These are phyloP conservation scores for Idaea aversata DNA, from an alignment of 2,888 invertebrate species.

Conservation along the genomic window DNA sequence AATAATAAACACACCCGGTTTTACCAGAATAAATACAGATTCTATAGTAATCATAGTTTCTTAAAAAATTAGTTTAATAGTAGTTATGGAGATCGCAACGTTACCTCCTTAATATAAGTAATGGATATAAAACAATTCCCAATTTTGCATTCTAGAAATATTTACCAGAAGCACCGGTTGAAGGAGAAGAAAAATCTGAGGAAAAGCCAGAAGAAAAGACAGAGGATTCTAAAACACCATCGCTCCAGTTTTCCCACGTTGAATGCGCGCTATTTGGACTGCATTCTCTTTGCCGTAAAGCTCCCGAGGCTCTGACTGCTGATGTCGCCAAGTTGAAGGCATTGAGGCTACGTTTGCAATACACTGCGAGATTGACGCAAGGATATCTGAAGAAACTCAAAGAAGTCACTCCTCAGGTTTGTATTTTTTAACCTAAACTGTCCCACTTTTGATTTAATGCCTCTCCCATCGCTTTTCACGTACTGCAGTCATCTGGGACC, in stretches of 20 bases:
- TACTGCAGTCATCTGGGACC: too few relatives aligned
- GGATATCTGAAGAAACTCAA: slow-evolving; percentile 87
- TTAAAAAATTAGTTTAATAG: too few relatives aligned
- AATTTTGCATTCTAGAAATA: slow-evolving; percentile 82
- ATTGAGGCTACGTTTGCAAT: slow-evolving; percentile 92
- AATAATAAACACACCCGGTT: too few relatives aligned
- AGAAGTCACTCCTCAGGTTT: slow-evolving; percentile 80
- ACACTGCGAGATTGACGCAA: slow-evolving; percentile 94
- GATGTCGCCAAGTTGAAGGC: slow-evolving; percentile 89
- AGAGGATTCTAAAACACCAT: slow-evolving; percentile 82
- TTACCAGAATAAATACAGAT: too few relatives aligned
- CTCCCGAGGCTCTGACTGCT: slow-evolving; percentile 86
- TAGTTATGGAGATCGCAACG: too few relatives aligned
- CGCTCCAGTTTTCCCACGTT: slow-evolving; percentile 94
- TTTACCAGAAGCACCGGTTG: slow-evolving; percentile 92
- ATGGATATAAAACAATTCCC: too few relatives aligned
- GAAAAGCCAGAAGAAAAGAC: slow-evolving; percentile 56
- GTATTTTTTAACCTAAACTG: background rate
- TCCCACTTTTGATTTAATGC: background rate
- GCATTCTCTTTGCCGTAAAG: slow-evolving; percentile 88
- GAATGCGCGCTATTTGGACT: slow-evolving; percentile 92
- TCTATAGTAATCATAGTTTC: too few relatives aligned
- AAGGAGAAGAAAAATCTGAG: slow-evolving; percentile 72
- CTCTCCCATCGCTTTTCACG: too few relatives aligned
- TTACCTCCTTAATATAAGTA: too few relatives aligned